Conservation (phyloP, 1,140 invertebrate genomes). For the Drosophila tropicalis region DNA sequence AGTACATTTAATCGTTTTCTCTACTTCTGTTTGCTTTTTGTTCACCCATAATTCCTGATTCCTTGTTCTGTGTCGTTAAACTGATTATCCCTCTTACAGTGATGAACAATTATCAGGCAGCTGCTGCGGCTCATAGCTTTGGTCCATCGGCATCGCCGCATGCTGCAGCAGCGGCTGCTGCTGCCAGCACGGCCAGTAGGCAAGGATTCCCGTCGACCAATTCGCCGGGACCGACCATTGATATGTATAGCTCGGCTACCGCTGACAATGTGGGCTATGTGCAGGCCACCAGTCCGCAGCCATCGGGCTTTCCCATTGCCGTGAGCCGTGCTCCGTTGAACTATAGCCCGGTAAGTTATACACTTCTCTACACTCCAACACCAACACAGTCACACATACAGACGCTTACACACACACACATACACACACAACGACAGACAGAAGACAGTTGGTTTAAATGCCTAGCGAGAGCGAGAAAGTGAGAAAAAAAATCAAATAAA, state of each 20-base stretch:
- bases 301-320: slow-evolving; percentile 94
- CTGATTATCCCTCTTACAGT: slow-evolving; percentile 85
- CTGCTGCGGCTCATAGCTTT: slow-evolving; percentile 89
- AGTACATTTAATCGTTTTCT: not conserved
- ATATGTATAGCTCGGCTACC: slow-evolving; percentile 93
- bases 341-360: slow-evolving; percentile 92
- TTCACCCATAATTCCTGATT: not conserved
- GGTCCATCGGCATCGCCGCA: slow-evolving; percentile 85
- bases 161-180: slow-evolving; percentile 86
- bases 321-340: slow-evolving; percentile 94
- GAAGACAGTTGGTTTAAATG: not conserved
- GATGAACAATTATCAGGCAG: slow-evolving; percentile 97
- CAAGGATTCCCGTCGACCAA: slow-evolving; percentile 93
- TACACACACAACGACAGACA: not conserved
- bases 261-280: slow-evolving; percentile 95
- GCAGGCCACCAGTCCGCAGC: slow-evolving; percentile 95
- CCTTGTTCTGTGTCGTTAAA: not conserved
- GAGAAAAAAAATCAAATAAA: too few relatives aligned
- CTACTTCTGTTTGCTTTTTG: not conserved
- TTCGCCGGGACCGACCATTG: slow-evolving; percentile 93
- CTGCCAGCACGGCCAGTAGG: slow-evolving; percentile 88
- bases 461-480: not conserved
- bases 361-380: not conserved
- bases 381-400: slow-evolving; percentile 20
- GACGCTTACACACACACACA: slow-evolving; percentile 22